These are phyloP conservation scores for Psittacara wagleri DNA, from an alignment of 2,113 vertebrate genomes.

Conservation along the genomic window DNA sequence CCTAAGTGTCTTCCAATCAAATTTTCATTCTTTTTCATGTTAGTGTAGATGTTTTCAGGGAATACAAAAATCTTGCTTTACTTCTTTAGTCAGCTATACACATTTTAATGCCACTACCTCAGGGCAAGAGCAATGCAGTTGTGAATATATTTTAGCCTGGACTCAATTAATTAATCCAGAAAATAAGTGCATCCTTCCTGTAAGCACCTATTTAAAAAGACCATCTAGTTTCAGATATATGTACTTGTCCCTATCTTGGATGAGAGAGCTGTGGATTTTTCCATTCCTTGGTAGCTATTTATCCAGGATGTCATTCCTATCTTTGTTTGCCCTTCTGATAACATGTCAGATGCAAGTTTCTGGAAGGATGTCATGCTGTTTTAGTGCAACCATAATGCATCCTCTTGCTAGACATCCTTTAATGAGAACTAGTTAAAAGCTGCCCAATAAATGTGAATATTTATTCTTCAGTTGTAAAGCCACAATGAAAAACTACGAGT, in stretches of 20 bases:
- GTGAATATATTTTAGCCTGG: not conserved
- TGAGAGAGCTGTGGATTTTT: not conserved
- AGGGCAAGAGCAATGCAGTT: not conserved
- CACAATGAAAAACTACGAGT: conserved; percentile 3
- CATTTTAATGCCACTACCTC: not conserved
- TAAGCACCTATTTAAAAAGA: not conserved
- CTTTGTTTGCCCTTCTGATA: not conserved
- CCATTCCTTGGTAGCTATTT: conserved; percentile 15
- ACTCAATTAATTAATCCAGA: not conserved
- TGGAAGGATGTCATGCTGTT: conserved; percentile 18
- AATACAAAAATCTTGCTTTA: not conserved
- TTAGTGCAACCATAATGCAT: conserved; percentile 27
- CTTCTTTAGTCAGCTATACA: not conserved
- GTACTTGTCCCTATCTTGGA: not conserved
- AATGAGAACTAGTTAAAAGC: conserved; percentile 31
- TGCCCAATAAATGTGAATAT: not conserved
- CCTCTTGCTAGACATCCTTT: not conserved
- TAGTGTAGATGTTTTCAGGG: not conserved
- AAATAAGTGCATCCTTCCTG: not conserved
- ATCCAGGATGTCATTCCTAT: not conserved
- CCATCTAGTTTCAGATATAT: not conserved
- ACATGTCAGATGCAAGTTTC: not conserved
- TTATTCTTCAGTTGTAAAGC: not conserved
- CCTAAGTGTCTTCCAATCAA: not conserved
- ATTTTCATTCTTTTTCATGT: not conserved